Evolutionary conservation across 1,140 invertebrate species (phyloP), one percentile per base, ranked within the genome.

Genomic region (Planococcus citri): DNA sequence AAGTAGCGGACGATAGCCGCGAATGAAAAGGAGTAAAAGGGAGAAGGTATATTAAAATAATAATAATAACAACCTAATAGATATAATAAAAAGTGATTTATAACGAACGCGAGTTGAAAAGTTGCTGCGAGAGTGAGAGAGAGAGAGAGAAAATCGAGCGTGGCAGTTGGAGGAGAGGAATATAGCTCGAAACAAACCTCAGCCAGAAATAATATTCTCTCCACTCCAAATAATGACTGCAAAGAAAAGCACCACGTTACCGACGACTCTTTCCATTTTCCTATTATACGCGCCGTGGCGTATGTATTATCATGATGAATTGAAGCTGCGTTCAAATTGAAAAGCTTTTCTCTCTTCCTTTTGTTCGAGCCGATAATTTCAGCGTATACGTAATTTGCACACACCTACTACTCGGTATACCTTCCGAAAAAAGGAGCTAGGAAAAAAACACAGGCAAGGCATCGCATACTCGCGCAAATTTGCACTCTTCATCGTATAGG

Each of bases 101-200:
- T 58, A 58, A 22, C 17, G 51, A 58, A n/a, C 17, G 17, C 21
- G 51, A 22, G 29, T 33, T 33, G 29, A 58, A 58, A 58, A 58
- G 21, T n/a, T 9, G 21, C 9, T 10, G 60, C 14, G 20, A 68
- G 22, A 27, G 64, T 20, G 60, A 61, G 60, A 61, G 60, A 61
- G 21, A 61, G 60, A 21, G 21, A 61, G 10, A 27, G 67, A 57
- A 67, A 72, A 67, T 58, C 51, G 51, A 58, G 51, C 51, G 51
- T 58, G 3, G 51, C 9, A 41, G 9, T 41, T 10, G 9, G 37
- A 41, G n/a, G 9, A 41, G n/a, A 41, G 37, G n/a, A n/a, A n/a
- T 33, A 33, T 6, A 33, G 29, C 29, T n/a, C n/a, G n/a, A 12
- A 33, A 33, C 29, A 33, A 33, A 33, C 29, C 29, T 33, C 29